Conservation (phyloP, 2,797 vertebrate genomes). For the Oceanodroma leucorhoa region DNA sequence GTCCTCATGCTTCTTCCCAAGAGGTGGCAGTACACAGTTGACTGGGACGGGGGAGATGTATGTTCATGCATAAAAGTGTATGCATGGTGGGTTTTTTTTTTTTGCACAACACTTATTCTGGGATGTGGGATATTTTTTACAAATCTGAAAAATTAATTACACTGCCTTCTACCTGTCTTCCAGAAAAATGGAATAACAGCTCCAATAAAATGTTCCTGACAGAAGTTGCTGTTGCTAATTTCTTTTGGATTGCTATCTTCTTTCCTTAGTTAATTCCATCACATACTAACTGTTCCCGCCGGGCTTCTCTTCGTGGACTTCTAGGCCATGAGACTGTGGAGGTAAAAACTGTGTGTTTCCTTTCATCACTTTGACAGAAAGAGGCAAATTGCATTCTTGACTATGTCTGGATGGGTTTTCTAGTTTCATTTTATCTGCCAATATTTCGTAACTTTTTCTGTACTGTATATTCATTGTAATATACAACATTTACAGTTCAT, state of each 20-base stretch:
- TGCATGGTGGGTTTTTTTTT: neutral
- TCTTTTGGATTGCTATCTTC: neutral
- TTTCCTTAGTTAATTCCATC: neutral
- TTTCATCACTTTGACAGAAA: neutral
- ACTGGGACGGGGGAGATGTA: rapidly evolving
- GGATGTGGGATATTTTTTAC: neutral
- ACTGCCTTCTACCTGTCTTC: neutral
- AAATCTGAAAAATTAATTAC: neutral
- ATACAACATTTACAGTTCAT: neutral
- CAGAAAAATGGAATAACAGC: neutral
- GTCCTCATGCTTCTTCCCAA: neutral
- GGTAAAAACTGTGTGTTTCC: neutral
- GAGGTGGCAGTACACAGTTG: neutral
- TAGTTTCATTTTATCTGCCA: neutral
- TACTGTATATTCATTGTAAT: neutral
- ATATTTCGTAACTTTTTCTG: neutral
- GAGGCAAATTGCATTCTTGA: neutral
- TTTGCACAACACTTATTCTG: neutral
- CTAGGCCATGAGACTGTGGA: neutral
- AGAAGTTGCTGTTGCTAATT: neutral
- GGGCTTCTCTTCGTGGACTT: neutral
- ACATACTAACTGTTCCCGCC: neutral
- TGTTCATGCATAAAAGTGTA: neutral
- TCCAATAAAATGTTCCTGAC: neutral
- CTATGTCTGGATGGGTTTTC: neutral